phyloP scores from a whole-genome alignment of 2,797 vertebrate species.

The Sandelia bainsii region DNA sequence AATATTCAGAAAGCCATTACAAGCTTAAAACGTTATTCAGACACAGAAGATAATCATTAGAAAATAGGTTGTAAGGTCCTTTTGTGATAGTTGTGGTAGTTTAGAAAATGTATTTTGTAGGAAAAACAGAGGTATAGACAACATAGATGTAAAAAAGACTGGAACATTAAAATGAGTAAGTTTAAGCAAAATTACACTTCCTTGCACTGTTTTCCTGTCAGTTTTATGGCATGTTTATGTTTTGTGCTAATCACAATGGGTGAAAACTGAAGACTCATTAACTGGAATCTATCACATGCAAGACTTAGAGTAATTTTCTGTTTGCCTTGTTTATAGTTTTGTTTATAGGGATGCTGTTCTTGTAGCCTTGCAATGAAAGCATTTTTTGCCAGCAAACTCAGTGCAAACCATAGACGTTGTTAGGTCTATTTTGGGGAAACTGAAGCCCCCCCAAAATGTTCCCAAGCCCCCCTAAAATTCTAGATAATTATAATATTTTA shows the following conservation, averaged over 20 bases:
- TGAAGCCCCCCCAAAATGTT: too few species aligned
- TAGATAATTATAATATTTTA: too few species aligned
- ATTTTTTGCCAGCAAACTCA: not conserved
- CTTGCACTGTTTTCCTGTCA: not conserved
- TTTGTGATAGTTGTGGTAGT: conserved; percentile 26
- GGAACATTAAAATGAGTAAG: conserved; percentile 24
- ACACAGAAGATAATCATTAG: conserved; percentile 16
- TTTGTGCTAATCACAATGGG: conserved; percentile 6
- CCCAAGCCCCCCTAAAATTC: too few species aligned
- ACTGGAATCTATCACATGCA: conserved; percentile 8
- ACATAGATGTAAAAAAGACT: conserved; percentile 23
- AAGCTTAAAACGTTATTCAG: conserved; percentile 32
- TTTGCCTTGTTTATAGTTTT: conserved; percentile 11
- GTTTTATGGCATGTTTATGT: conserved; percentile 15
- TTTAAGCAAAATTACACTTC: conserved; percentile 29
- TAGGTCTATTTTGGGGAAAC: too few species aligned
- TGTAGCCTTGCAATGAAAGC: conserved; percentile 20
- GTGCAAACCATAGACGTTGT: too few species aligned
- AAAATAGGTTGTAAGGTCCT: conserved; percentile 6
- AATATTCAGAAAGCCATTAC: conserved; percentile 26
- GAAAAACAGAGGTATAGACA: not conserved
- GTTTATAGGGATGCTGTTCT: conserved; percentile 20
- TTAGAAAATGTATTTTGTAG: conserved; percentile 22
- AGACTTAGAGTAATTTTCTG: not conserved
- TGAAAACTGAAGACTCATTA: conserved; percentile 20